Base-by-base conservation (phyloP, 2,888 invertebrate species). In the Eristalinus aeneus region DNA sequence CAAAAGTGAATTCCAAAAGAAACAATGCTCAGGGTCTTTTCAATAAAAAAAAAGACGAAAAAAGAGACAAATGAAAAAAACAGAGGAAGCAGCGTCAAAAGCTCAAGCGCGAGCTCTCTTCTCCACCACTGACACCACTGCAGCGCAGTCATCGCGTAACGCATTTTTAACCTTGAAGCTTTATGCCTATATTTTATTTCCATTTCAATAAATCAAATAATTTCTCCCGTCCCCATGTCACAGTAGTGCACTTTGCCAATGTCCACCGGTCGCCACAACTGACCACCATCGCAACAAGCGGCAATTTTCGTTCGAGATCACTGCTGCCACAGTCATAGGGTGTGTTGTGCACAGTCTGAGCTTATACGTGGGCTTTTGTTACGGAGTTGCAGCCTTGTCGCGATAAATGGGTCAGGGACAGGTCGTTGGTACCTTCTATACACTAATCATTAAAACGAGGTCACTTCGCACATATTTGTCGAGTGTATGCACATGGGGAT, bases 361-460 rank as follows among this genome's bases (percentile, higher is more conserved):
- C 56, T 76, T 68, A 80, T 68, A 85, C 60, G 85, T 86, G 85
- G 85, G 86, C 85, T 77, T 85, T 86, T 86, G 73, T 82, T 71
- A 77, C 77, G 64, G 82, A 86, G 86, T 78, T 54, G 54, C 69
- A 86, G 82, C 86, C 86, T 86, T 82, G 86, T 82, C 77, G 82
- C 56, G 73, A 56, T 54, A 82, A 78, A 86, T 86, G 82, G 86
- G 86, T 82, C 86, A 86, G 82, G 86, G 86, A 86, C 82, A 78
- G 86, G 86, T 86, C 86, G 86, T 86, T 86, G 86, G 86, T 86
- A 86, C 77, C 82, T 86, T 86, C 74, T 81, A 86, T 65, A 86
- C 86, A 86, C 81, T 86, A 86, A 86, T 77, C 86, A 82, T 82
- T 71, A 74, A 82, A 86, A 82, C 86, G 86, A 86, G 86, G 86